Base-by-base conservation (phyloP, 92 coral and sea anemone genomes). In the Isaurus tuberculatus region DNA sequence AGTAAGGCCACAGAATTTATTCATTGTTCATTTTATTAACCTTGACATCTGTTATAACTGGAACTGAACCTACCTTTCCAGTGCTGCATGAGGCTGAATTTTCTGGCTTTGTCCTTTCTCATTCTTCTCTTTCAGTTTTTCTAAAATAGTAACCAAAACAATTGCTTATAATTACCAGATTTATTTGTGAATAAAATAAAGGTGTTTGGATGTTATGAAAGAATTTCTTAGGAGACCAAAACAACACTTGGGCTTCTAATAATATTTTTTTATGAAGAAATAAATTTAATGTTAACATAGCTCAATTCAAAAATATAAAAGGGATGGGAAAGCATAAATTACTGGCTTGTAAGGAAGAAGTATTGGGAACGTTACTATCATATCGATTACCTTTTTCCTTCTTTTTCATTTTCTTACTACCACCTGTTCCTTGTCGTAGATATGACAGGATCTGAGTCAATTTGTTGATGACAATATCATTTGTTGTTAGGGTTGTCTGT, bases 391-490 rank as follows among this genome's bases (percentile, higher is more conserved):
- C 99, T 96, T 90, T 94, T 13, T 96, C 99, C 72, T 86, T 95
- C 82, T 90, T 92, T 73, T 96, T 96, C 77, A 86, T 80, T 86
- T 87, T 92, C 89, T 94, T 96, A 72, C 87, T 95, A 61, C 95
- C 95, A 55, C 98, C 85, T 91, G 93, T 94, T 75, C 99, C 99
- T 94, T 96, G 99, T 25, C 99, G 88, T 57, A 96, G 88, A 84
- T 96, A 96, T 19, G 94, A 91, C 88, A 96, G 75, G 79, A 96
- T 96, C 87, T 96, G 99, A 7, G 99, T 96, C 92, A 96, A 82
- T 85, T 96, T 96, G 90, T 96, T 96, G 87, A 96, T 96, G 36
- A 96, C 99, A 79, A 96, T 96, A 85, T 96, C 99, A 87, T 96
- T 96, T 5, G 99, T 96, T 0, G 99, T 96, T 57, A 96, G 74